Evolutionary conservation across 2,797 vertebrate species (phyloP).

Genomic region (Columba guinea): DNA sequence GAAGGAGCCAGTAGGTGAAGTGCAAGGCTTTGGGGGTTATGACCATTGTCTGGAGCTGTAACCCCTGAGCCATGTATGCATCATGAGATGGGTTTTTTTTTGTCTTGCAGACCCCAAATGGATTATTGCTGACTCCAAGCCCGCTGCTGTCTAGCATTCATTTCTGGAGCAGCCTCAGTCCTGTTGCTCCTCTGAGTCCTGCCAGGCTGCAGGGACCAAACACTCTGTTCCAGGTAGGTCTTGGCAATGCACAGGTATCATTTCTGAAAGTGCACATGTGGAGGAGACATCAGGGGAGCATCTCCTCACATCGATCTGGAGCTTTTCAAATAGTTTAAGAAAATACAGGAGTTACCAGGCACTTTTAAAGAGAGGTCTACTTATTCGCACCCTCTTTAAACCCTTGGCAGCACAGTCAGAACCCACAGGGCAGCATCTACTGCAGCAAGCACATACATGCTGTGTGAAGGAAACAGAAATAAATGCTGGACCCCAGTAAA

Average conservation of each 20-base stretch:
- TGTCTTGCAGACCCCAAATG: conserved; percentile 87
- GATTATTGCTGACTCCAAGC: conserved; percentile 92
- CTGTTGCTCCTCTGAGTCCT: conserved; percentile 93
- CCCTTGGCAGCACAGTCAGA: neutral
- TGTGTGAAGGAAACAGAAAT: neutral
- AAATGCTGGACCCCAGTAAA: neutral
- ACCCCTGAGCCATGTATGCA: neutral
- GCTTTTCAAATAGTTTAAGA: neutral
- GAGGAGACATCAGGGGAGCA: neutral
- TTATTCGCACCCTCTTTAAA: neutral
- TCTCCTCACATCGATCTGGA: fast-evolving
- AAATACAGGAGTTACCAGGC: neutral
- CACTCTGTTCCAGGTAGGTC: conserved; percentile 92
- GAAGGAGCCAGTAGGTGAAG: neutral
- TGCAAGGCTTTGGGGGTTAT: neutral
- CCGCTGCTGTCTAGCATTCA: conserved; percentile 93
- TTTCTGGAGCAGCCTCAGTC: conserved; percentile 96
- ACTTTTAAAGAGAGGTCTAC: neutral
- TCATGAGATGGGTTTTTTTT: neutral
- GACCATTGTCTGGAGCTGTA: neutral
- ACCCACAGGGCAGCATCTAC: neutral
- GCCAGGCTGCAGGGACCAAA: conserved; percentile 91
- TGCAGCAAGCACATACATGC: neutral
- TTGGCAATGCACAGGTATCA: neutral
- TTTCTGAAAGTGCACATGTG: neutral